Base-by-base conservation (phyloP, 2,113 vertebrate genomes). In the Phylloscopus whistleri region DNA sequence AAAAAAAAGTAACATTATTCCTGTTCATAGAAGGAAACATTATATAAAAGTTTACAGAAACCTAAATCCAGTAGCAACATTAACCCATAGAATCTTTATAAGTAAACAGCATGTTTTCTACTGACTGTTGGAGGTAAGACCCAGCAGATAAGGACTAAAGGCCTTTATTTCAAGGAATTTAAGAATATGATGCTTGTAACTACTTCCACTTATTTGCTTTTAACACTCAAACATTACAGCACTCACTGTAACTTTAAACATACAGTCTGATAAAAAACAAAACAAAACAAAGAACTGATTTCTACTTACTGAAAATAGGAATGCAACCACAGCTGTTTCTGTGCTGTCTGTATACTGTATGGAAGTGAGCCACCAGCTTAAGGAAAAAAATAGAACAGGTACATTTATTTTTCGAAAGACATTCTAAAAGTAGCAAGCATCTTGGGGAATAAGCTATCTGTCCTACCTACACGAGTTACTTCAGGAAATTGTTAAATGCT, bases 311-410 rank as follows among this genome's bases (percentile, higher is more conserved):
- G 98, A 95, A 99, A 99, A 96, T 98, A 99, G n/a, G 99, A 98
- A 95, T 99, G 98, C 21, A 99, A 98, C 99, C 99, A 99, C 19
- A 98, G 97, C 94, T 99, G 99, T 78, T 99, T 99, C 95, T 99
- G 99, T 26, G 99, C 99, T 4, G 99, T 99, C 97, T 99, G 99
- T 94, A 99, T 97, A 93, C 99, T 98, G 96, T 99, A 99, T 0
- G 99, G 99, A 90, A 99, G 98, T 10, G 99, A 99, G 31, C 99
- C 99, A 33, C 99, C 99, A 82, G 99, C 99, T 99, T 66, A 87
- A 91, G 28, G n/a, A 37, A 84, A 94, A 30, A 94, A 81, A n/a
- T 3, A 43, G 33, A 95, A 85, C 24, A 39, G 13, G 16, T 17
- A 55, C 6, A 78, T 41, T 83, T 70, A n/a, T 31, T 74, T 78